Base-by-base conservation (phyloP, 2,113 vertebrate species). In the Nesoenas mayeri region DNA sequence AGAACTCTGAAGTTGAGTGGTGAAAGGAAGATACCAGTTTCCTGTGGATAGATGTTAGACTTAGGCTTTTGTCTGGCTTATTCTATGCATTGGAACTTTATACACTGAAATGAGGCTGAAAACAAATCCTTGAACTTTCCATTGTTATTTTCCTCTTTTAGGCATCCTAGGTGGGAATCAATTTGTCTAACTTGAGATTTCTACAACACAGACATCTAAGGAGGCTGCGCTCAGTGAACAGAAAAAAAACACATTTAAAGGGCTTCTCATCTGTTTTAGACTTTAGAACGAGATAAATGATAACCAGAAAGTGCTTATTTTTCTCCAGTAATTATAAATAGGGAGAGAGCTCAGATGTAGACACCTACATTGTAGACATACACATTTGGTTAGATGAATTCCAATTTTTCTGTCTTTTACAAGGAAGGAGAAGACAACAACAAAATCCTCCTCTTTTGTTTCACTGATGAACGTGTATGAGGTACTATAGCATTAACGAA, bases 211-310 rank as follows among this genome's bases (percentile, higher is more conserved):
- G 32, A 31, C 5, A 70, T 31, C 32, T 72, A 60, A 72, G 36
- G 36, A 60, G 42, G 19, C 8, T 22, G 78, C 31, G n/a, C 5
- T 89, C 53, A 25, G 5, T 40, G 16, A 12, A 88, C 21, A 81
- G n/a, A 47, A 16, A 81, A 92, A 56, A 47, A 28, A 4, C 44
- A 0, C 0, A 2, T 53, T 54, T 62, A 36, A 0, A 0, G 56
- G 10, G 1, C 8, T 67, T 5, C 3, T 71, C 5, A 32, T 44
- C 29, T 81, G 4, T 66, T 93, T 81, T 58, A 81, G 25, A 53
- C 15, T 74, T 70, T 26, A 70, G 2, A 34, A 47, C 65, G n/a
- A 88, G 50, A 65, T 34, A 42, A 65, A 86, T 48, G 10, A 58
- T 36, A 58, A 17, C 40, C 9, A 62, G 38, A 24, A 92, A 47